Percentiles rank a stretch among this genome's conserved stretches.
Conservation (phyloP, 1,140 invertebrate species). For the Asobara japonica region DNA sequence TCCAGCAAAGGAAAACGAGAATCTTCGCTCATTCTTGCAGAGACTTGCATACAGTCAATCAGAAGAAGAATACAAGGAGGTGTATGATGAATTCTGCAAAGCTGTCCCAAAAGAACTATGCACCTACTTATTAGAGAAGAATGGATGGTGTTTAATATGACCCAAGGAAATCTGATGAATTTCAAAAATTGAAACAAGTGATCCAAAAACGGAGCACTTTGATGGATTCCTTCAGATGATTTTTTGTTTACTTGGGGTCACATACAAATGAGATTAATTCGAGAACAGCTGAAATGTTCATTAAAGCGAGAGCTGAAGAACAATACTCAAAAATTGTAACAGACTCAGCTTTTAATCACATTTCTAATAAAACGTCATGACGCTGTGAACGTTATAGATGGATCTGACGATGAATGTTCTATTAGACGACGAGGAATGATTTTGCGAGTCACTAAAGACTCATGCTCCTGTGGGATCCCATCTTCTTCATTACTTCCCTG, state of each 20-base stretch:
- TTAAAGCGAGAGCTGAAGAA: too few relatives aligned
- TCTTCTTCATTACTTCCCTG: too few relatives aligned
- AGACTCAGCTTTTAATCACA: too few relatives aligned
- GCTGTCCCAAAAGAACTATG: neutral
- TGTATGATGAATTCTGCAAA: conserved; percentile 1
- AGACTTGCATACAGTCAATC: neutral
- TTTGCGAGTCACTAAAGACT: too few relatives aligned
- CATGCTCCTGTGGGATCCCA: too few relatives aligned
- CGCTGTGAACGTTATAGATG: too few relatives aligned
- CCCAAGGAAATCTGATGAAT: conserved; percentile 17
- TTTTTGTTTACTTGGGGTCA: neutral
- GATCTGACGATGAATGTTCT: too few relatives aligned
- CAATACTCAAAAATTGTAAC: too few relatives aligned
- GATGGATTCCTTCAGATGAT: neutral
- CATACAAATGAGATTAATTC: neutral
- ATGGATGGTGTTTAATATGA: conserved; percentile 20
- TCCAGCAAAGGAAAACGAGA: too few relatives aligned
- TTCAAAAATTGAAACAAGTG: conserved; percentile 15
- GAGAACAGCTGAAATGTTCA: neutral
- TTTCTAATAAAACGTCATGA: too few relatives aligned
- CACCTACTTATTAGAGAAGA: conserved; percentile 17
- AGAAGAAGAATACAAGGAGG: neutral
- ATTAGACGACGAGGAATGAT: too few relatives aligned
- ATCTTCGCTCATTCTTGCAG: neutral
- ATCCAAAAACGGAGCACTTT: neutral